phyloP scores from a whole-genome alignment of 1,140 invertebrate species.

The Globodera rostochiensis region DNA sequence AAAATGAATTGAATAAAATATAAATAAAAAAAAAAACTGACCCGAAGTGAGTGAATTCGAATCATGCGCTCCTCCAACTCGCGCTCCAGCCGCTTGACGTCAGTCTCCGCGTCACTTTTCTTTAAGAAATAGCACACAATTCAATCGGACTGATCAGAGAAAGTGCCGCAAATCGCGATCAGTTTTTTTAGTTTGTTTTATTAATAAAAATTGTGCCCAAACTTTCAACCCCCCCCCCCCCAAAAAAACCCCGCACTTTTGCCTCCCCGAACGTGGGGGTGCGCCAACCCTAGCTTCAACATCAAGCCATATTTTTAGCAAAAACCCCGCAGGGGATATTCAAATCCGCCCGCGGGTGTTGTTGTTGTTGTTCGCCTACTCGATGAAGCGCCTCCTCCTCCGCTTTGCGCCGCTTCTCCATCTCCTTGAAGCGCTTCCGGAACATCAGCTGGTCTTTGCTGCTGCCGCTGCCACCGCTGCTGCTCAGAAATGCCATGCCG shows the following conservation, averaged over 20 bases:
- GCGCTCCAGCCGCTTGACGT: slow-evolving; percentile 49
- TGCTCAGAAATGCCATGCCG: not conserved
- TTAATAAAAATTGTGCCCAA: no score
- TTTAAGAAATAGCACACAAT: slow-evolving; percentile 28
- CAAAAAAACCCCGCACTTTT: no score
- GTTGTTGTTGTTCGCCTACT: slow-evolving; percentile 22
- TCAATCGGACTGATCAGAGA: no score
- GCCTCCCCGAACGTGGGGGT: not conserved
- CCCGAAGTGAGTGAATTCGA: slow-evolving; percentile 49
- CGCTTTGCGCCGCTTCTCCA: slow-evolving; percentile 52
- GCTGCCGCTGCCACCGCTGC: not conserved
- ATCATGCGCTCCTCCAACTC: slow-evolving; percentile 45
- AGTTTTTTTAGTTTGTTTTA: no score
- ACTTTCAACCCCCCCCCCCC: no score
- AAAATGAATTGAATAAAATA: not conserved
- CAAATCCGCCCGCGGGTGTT: slow-evolving; percentile 2
- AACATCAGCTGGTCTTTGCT: slow-evolving; percentile 18
- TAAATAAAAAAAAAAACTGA: slow-evolving; percentile 29
- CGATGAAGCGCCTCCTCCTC: slow-evolving; percentile 60
- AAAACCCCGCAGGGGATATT: no score
- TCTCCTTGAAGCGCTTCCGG: slow-evolving; percentile 51
- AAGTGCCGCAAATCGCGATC: no score
- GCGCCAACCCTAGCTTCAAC: no score
- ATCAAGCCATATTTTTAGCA: no score
- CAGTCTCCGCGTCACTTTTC: slow-evolving; percentile 59